A percentile compares a stretch with the other conserved stretches of the same genome.
Evolutionary conservation across 1,140 invertebrate species (phyloP).

Genomic region (Saccostrea cuccullata): DNA sequence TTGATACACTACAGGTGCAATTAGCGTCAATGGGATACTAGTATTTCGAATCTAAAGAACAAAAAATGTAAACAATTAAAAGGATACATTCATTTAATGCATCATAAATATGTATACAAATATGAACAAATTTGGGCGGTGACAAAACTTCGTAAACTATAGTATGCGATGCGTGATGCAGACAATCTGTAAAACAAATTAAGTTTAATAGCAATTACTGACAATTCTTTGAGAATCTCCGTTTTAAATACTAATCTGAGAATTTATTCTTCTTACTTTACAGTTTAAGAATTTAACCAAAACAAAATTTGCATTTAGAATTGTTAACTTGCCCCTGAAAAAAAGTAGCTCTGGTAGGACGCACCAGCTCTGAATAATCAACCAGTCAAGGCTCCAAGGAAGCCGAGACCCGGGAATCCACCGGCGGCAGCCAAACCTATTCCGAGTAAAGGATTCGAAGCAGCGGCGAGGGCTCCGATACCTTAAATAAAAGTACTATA

Average conservation of each 20-base stretch:
- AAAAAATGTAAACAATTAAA: background rate
- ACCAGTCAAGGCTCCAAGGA: background rate
- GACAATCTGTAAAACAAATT: background rate
- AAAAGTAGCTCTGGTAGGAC: background rate
- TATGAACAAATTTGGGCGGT: slow-evolving; percentile 26
- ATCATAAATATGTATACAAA: slow-evolving; percentile 17
- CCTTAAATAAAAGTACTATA: background rate
- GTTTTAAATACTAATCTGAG: background rate
- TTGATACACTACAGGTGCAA: too few species aligned
- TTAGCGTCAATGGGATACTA: background rate
- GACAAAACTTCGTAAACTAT: slow-evolving; percentile 11
- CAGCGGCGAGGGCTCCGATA: background rate
- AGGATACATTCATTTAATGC: slow-evolving; percentile 13
- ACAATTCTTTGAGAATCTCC: background rate
- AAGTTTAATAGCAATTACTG: background rate
- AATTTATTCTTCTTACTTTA: background rate
- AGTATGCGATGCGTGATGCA: slow-evolving; percentile 8
- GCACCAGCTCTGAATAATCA: background rate
- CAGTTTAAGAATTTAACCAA: background rate
- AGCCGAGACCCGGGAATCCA: background rate
- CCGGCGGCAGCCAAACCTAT: background rate
- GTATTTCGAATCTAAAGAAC: background rate
- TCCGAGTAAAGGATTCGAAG: background rate
- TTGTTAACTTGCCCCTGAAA: slow-evolving; percentile 17
- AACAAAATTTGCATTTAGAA: background rate